Evolutionary conservation across 2,797 vertebrate species (phyloP).

Genomic region (Coccyzus lansbergi): DNA sequence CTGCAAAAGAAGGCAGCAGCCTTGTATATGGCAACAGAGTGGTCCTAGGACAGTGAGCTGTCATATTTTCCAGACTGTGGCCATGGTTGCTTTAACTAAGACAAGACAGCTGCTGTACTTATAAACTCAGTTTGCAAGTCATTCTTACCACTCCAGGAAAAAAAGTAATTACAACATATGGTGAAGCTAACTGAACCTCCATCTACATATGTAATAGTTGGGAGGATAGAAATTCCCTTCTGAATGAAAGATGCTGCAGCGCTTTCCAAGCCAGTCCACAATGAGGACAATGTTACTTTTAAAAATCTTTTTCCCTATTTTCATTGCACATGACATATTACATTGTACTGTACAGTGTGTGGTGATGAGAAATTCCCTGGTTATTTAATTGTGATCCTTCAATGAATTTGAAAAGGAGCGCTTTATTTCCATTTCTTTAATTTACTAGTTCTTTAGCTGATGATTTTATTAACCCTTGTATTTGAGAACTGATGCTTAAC

Average conservation of each 20-base stretch:
- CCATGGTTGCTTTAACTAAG: neutral
- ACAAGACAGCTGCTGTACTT: neutral
- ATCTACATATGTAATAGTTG: neutral
- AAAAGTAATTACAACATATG: neutral
- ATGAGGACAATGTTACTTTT: neutral
- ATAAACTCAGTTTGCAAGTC: neutral
- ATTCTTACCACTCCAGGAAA: neutral
- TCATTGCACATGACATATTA: conserved; percentile 26
- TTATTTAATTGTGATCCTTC: conserved; percentile 71
- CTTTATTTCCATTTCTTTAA: conserved; percentile 69
- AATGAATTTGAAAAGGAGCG: conserved; percentile 49
- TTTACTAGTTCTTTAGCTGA: conserved; percentile 57
- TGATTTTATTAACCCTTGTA: conserved; percentile 70
- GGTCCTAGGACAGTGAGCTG: neutral
- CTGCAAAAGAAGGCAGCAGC: neutral
- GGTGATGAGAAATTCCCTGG: conserved; percentile 38
- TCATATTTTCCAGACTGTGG: neutral
- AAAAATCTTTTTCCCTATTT: neutral
- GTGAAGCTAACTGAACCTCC: neutral
- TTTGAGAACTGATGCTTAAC: conserved; percentile 65
- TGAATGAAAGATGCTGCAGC: neutral
- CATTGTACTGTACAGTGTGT: neutral
- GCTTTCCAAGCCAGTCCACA: conserved; percentile 10
- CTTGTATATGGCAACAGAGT: neutral
- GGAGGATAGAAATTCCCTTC: neutral